These are phyloP conservation scores for Xyrichtys novacula DNA, from an alignment of 2,797 vertebrate genomes.

Conservation along the genomic window DNA sequence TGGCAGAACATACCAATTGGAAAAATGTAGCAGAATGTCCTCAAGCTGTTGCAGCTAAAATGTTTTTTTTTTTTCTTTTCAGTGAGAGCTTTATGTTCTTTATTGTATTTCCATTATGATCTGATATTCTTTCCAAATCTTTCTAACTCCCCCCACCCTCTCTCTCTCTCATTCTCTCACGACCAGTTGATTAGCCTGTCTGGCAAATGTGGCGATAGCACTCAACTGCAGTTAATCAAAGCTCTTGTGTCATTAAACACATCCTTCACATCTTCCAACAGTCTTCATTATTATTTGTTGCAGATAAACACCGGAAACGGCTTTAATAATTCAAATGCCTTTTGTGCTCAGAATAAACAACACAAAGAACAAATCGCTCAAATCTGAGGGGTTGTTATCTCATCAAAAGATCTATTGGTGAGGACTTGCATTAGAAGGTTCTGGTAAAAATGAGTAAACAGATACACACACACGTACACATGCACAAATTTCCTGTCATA, in stretches of 20 bases:
- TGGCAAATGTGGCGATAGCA: slow-evolving; percentile 10
- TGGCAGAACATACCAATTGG: slow-evolving; percentile 4
- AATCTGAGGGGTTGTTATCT: no score
- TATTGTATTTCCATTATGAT: no score
- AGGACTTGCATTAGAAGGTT: background rate
- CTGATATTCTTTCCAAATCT: background rate
- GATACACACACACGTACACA: background rate
- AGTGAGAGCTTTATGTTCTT: no score
- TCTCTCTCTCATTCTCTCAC: background rate
- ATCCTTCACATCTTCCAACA: slow-evolving; percentile 10
- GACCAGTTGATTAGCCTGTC: slow-evolving; percentile 39
- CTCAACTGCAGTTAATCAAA: slow-evolving; percentile 33
- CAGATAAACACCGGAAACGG: slow-evolving; percentile 23
- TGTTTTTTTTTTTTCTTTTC: background rate
- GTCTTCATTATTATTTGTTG: background rate
- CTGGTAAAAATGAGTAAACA: slow-evolving; percentile 2
- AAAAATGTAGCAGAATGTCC: slow-evolving; percentile 4
- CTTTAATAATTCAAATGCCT: slow-evolving; percentile 7
- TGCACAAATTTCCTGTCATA: background rate
- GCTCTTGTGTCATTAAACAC: slow-evolving; percentile 8
- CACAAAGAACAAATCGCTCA: background rate
- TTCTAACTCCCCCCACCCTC: background rate
- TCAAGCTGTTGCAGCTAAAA: slow-evolving; percentile 9
- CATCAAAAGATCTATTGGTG: background rate
- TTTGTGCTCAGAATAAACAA: slow-evolving; percentile 26